phyloP scores from a whole-genome alignment of 2,888 invertebrate genomes.

The Gisinianus flammeolus region DNA sequence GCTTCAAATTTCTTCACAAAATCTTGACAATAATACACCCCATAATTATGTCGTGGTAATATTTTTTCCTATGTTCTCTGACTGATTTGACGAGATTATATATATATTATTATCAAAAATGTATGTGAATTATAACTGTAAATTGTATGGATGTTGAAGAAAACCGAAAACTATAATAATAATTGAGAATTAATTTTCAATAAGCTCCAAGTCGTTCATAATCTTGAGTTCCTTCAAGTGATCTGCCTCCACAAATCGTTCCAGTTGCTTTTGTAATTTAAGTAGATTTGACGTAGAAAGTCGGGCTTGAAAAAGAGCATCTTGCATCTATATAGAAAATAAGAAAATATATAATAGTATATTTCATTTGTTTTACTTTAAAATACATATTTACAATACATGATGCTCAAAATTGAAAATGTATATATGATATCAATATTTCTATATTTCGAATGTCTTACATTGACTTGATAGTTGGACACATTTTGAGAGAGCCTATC shows the following conservation, averaged over 20 bases:
- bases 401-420: background rate
- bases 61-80: too few species aligned
- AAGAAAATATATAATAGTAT: background rate
- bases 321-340: constrained; percentile 50
- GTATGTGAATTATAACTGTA: too few species aligned
- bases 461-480: constrained; percentile 55
- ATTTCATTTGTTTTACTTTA: too few species aligned
- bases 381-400: too few species aligned
- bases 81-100: too few species aligned
- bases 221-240: constrained; percentile 48
- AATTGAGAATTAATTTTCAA: too few species aligned
- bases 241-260: constrained; percentile 47
- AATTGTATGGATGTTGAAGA: too few species aligned
- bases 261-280: constrained; percentile 48
- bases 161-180: too few species aligned
- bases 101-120: too few species aligned
- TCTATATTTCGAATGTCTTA: constrained; percentile 38
- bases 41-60: too few species aligned
- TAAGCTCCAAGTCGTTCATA: background rate
- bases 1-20: too few species aligned
- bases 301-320: constrained; percentile 54
- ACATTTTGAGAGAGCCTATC: constrained; percentile 54
- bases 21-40: too few species aligned
- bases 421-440: background rate
- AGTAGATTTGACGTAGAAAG: constrained; percentile 48